Evolutionary conservation across 2,888 invertebrate species (phyloP), one percentile per base, ranked within the genome.

Genomic region (Protodeltote pygarga): DNA sequence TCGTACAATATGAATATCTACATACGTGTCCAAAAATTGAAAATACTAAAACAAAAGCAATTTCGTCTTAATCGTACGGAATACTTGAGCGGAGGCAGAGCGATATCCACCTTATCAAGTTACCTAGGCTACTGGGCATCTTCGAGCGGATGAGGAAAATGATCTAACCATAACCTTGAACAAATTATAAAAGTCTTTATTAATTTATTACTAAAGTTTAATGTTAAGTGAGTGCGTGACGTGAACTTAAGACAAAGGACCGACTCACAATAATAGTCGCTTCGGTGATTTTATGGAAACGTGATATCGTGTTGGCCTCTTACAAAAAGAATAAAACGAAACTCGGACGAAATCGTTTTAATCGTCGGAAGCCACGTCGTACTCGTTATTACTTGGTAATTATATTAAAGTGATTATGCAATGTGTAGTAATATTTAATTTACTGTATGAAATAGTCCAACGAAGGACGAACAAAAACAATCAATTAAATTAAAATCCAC

Each of bases 121-220:
- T 92, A 92, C 92, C 91, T 91, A 92, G 91, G 92, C 92, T 91
- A 91, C 92, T 90, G 92, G 90, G 85, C 87, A 89, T 86, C 82
- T 72, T 68, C 65, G 50, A 42, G 45, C 42, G 44, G 37, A 55
- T 38, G 37, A 28, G 21, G 27, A 46, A 74, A 85, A 79, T 40
- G 77, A 34, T 64, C 23, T 73, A 85, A 77, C 50, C 40, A 37
- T 28, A 23, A 44, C 15, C 14, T 6, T 5, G 4, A 6, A 9
- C 34, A 27, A 24, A n/a, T 34, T 20, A 75, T 67, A 69, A 11
- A 32, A 25, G 19, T 47, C 73, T 60, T 53, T 75, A 71, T 44
- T 29, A 0, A 13, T 23, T 31, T 16, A 6, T 1, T 0, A 1
- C 38, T 61, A 80, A 66, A 66, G 68, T 59, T 49, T 33, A 64